A percentile compares a stretch with the other conserved stretches of the same genome.
phyloP scores from a whole-genome alignment of 2,888 invertebrate species.

The Iselma pallidipennis region DNA sequence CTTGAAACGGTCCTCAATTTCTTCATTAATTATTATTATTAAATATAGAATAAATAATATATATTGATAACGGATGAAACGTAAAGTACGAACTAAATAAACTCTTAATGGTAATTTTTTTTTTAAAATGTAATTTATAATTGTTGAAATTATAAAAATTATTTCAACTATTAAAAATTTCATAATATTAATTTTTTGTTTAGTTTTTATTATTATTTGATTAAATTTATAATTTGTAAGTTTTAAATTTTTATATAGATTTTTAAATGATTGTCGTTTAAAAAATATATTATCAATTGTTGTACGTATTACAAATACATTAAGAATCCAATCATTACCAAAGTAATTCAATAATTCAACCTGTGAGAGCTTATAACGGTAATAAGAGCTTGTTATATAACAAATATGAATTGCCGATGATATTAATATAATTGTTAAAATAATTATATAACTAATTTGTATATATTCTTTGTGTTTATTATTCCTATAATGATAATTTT shows the following conservation, averaged over 20 bases:
- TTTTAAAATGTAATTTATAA: too few species aligned
- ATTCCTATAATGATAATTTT: too few species aligned
- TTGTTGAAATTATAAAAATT: neutral
- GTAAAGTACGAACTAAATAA: accelerated
- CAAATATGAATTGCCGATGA: too few species aligned
- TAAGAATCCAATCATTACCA: neutral
- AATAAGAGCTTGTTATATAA: too few species aligned
- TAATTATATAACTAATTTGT: too few species aligned
- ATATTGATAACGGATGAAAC: neutral
- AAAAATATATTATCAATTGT: neutral
- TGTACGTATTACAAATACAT: neutral
- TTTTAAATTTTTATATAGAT: neutral
- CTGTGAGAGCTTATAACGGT: too few species aligned
- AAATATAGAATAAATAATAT: neutral
- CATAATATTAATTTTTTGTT: neutral
- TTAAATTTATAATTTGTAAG: neutral
- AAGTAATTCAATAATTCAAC: neutral
- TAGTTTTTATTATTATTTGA: neutral
- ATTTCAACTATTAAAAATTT: neutral
- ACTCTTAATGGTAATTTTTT: too few species aligned
- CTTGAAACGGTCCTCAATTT: neutral
- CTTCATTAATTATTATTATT: neutral
- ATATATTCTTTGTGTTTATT: too few species aligned
- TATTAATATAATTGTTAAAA: too few species aligned
- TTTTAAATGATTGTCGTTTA: neutral